A percentile compares a stretch with the other conserved stretches of the same genome.
Evolutionary conservation across 2,797 vertebrate genomes (phyloP).

Genomic region (Pantherophis alleghaniensis): DNA sequence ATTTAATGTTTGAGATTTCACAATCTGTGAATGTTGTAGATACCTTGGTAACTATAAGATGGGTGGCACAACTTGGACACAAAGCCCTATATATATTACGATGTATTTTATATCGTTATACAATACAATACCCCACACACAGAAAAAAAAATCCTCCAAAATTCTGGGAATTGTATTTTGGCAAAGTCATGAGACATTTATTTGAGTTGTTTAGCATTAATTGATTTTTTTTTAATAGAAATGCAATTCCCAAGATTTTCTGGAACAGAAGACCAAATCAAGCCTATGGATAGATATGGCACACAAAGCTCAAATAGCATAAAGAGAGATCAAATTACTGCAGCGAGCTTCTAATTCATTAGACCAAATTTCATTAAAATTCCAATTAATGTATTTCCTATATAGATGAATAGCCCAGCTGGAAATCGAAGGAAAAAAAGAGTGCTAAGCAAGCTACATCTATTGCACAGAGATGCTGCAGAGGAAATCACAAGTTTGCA

Average conservation of each 20-base stretch:
- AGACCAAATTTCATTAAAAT: conserved; percentile 8
- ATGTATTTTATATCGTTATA: neutral
- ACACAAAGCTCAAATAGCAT: neutral
- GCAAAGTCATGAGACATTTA: neutral
- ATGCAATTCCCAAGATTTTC: neutral
- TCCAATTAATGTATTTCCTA: neutral
- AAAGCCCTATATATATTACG: neutral
- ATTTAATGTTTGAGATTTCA: neutral
- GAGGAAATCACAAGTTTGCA: neutral
- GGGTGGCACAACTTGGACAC: neutral
- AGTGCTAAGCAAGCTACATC: neutral
- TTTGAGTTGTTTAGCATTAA: neutral
- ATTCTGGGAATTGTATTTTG: neutral
- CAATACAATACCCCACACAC: neutral
- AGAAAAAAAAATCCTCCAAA: neutral
- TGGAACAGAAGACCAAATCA: neutral
- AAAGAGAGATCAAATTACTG: neutral
- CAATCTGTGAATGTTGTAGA: neutral
- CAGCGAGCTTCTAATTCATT: neutral
- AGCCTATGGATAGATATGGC: neutral
- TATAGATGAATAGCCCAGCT: neutral
- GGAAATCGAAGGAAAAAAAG: neutral
- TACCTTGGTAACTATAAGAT: neutral
- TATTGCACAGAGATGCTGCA: neutral
- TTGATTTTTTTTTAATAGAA: neutral